phyloP scores from a whole-genome alignment of 2,113 vertebrate genomes.

The Clupea harengus region DNA sequence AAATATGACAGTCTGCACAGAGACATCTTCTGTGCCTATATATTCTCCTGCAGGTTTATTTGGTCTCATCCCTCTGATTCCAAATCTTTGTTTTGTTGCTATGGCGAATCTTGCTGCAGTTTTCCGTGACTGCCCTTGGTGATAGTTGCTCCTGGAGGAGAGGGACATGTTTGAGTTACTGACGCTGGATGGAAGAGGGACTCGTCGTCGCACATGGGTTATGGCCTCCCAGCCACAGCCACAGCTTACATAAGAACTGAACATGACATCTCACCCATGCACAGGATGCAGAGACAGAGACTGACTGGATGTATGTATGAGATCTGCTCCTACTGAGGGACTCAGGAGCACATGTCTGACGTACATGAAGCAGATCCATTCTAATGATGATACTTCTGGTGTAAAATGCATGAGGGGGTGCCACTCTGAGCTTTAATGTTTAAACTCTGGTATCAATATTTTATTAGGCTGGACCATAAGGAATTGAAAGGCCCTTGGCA shows the following conservation, averaged over 20 bases:
- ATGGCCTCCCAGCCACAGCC: constrained; percentile 45
- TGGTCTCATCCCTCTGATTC: neutral
- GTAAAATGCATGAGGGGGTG: constrained; percentile 37
- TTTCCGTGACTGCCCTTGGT: neutral
- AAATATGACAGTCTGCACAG: constrained; percentile 38
- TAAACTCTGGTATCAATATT: constrained; percentile 2
- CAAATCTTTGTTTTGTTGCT: constrained; percentile 8
- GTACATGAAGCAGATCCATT: neutral
- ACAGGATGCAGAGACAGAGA: constrained; percentile 49
- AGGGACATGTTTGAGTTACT: constrained; percentile 13
- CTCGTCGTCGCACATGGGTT: constrained; percentile 65
- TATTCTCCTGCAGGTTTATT: constrained; percentile 6
- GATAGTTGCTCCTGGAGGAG: neutral
- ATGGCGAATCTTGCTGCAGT: neutral
- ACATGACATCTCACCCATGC: constrained; percentile 42
- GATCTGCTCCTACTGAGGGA: neutral
- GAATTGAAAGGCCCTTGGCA: neutral
- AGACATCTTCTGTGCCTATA: neutral
- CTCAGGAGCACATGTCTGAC: neutral
- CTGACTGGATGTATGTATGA: constrained; percentile 50
- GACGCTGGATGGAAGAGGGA: constrained; percentile 38
- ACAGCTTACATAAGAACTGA: constrained; percentile 69
- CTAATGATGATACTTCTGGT: neutral
- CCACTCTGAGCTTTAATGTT: constrained; percentile 33
- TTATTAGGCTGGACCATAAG: neutral